Evolutionary conservation across 2,888 invertebrate species (phyloP).

Genomic region (Camptogramma bilineatum): DNA sequence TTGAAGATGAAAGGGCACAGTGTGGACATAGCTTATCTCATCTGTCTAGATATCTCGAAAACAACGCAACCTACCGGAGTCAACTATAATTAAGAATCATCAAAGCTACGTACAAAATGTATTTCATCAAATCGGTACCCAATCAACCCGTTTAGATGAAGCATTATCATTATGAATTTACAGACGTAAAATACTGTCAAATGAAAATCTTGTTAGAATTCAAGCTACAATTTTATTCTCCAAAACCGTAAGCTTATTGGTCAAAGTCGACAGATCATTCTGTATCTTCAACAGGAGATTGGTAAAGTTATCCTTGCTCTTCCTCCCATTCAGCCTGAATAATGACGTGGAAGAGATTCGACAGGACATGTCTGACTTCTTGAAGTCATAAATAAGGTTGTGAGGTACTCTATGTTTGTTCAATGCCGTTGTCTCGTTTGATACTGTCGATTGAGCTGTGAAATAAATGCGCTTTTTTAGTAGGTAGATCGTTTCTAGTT

Average conservation of each 20-base stretch:
- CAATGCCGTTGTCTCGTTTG: constrained; percentile 50
- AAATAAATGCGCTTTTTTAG: not conserved
- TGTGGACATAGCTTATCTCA: too few relatives aligned
- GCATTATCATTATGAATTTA: too few relatives aligned
- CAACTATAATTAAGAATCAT: too few relatives aligned
- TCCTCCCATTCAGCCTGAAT: constrained; percentile 63
- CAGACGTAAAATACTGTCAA: too few relatives aligned
- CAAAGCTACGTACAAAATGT: too few relatives aligned
- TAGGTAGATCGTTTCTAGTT: not conserved
- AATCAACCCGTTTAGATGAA: too few relatives aligned
- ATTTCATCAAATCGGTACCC: too few relatives aligned
- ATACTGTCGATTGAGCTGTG: constrained; percentile 52
- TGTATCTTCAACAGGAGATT: constrained; percentile 74
- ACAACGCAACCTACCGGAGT: too few relatives aligned
- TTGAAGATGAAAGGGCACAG: too few relatives aligned
- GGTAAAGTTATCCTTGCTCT: constrained; percentile 70
- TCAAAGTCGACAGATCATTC: constrained; percentile 67
- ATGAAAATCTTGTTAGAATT: constrained; percentile 2
- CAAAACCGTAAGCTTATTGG: constrained; percentile 67
- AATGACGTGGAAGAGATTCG: constrained; percentile 67
- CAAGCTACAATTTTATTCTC: constrained; percentile 62
- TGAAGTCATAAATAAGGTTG: constrained; percentile 48
- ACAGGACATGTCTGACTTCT: constrained; percentile 64
- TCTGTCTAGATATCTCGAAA: too few relatives aligned
- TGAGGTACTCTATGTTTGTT: constrained; percentile 46